Percentiles rank a stretch among this genome's conserved stretches.
Evolutionary conservation across 37 sponge, comb jelly and placozoan species (phyloP).

Genomic region (Halisarca cf. caerulea): DNA sequence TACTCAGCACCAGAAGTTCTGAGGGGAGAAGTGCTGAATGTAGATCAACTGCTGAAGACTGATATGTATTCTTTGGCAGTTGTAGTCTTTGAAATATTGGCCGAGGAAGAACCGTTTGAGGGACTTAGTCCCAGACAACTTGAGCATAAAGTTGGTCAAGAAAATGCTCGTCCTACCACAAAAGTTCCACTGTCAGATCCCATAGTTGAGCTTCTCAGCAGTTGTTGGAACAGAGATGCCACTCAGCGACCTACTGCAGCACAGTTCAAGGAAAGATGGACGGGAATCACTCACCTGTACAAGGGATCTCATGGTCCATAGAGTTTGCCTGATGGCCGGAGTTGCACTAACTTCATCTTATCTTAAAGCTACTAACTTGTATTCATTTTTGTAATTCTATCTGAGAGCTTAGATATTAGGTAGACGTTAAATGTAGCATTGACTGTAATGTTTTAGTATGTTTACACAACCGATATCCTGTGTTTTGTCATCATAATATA

Average conservation of each 20-base stretch:
- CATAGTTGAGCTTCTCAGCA: constrained; percentile 28
- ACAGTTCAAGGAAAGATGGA: constrained; percentile 30
- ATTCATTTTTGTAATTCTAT: too few relatives aligned
- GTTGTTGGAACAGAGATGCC: constrained; percentile 37
- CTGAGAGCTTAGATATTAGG: too few relatives aligned
- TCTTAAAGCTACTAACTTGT: too few relatives aligned
- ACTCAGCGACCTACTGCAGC: constrained; percentile 18
- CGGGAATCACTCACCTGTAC: not conserved
- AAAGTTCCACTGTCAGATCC: not conserved
- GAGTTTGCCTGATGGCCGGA: too few relatives aligned
- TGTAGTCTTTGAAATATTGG: constrained; percentile 48
- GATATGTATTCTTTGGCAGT: constrained; percentile 54
- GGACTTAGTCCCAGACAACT: constrained; percentile 44
- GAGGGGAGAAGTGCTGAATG: constrained; percentile 38
- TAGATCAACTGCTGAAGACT: constrained; percentile 6
- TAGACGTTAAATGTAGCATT: too few relatives aligned
- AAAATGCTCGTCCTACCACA: constrained; percentile 12
- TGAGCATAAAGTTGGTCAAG: constrained; percentile 27
- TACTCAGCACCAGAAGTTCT: constrained; percentile 64
- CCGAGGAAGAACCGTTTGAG: constrained; percentile 47
- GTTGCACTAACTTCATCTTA: too few relatives aligned
- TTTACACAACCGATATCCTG: too few relatives aligned
- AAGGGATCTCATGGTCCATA: too few relatives aligned
- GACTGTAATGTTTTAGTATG: too few relatives aligned
- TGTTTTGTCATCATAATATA: too few relatives aligned